Percentiles rank a stretch among this genome's conserved stretches.
phyloP scores from a whole-genome alignment of 2,888 invertebrate genomes.

The Dicyrtoma fusca region DNA sequence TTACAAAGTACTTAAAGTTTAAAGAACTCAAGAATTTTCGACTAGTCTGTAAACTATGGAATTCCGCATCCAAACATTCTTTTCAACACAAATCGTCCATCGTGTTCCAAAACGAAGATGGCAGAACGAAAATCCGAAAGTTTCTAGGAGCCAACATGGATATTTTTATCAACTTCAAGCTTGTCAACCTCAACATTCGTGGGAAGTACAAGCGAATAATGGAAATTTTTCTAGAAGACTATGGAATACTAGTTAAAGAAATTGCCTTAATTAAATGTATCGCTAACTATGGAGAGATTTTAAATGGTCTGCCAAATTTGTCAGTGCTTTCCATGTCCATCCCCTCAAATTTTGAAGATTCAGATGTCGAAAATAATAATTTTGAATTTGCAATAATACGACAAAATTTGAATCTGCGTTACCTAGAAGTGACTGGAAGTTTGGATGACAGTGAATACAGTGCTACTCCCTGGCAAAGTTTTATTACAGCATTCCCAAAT shows the following conservation, averaged over 20 bases:
- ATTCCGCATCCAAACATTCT: constrained; percentile 1
- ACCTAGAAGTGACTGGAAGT: constrained; percentile 24
- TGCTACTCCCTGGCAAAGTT: constrained; percentile 5
- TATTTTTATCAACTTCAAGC: constrained; percentile 22
- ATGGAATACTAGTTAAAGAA: not conserved
- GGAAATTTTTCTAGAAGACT: not conserved
- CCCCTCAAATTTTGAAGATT: not conserved
- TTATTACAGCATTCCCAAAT: constrained; percentile 18
- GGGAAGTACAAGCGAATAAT: not conserved
- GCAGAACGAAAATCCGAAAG: not conserved
- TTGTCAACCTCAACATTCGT: not conserved
- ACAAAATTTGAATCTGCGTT: not conserved
- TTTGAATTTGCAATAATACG: not conserved
- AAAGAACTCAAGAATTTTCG: constrained; percentile 22
- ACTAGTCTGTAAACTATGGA: constrained; percentile 15
- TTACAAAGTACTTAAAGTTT: constrained; percentile 15
- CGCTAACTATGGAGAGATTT: constrained; percentile 4
- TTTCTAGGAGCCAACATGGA: not conserved
- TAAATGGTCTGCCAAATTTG: constrained; percentile 8
- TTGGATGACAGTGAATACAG: not conserved
- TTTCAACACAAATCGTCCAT: constrained; percentile 12
- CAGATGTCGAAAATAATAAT: not conserved
- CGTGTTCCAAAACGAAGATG: not conserved
- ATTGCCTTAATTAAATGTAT: constrained; percentile 15
- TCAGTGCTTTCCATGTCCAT: constrained; percentile 4